A percentile compares a stretch with the other conserved stretches of the same genome.
phyloP scores from a whole-genome alignment of 2,888 invertebrate genomes.

The Hyposoter didymator region DNA sequence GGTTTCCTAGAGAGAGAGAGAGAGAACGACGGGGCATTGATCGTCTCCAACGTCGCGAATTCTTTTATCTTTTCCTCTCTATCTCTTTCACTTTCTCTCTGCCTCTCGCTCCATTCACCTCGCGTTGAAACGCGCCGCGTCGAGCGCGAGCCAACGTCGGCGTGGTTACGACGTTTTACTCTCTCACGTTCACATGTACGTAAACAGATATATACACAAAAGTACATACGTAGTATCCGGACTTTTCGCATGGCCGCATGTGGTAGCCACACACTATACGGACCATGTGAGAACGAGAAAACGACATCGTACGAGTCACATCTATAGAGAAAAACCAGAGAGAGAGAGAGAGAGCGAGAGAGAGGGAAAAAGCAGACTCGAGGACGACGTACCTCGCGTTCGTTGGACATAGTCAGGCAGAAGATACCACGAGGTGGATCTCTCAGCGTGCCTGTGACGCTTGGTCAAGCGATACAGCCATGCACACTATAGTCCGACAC shows the following conservation, averaged over 20 bases:
- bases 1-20: slow-evolving; percentile 71
- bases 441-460: slow-evolving; percentile 37
- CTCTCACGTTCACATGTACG: slow-evolving; percentile 53
- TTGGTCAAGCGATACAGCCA: slow-evolving; percentile 45
- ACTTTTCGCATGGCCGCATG: slow-evolving; percentile 63
- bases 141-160: slow-evolving; percentile 51
- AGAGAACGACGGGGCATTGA: slow-evolving; percentile 72
- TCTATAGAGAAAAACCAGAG: slow-evolving; percentile 31
- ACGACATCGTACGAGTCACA: slow-evolving; percentile 19
- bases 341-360: slow-evolving; percentile 15
- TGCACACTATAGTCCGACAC: slow-evolving; percentile 52
- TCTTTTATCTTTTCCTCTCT: slow-evolving; percentile 18
- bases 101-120: slow-evolving; percentile 62
- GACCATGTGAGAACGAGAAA: slow-evolving; percentile 39
- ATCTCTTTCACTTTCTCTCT: slow-evolving; percentile 8
- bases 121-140: slow-evolving; percentile 62
- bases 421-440: slow-evolving; percentile 54
- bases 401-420: slow-evolving; percentile 38
- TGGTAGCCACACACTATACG: slow-evolving; percentile 42
- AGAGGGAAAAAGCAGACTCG: slow-evolving; percentile 35
- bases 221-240: slow-evolving; percentile 37
- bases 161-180: slow-evolving; percentile 59
- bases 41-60: slow-evolving; percentile 71
- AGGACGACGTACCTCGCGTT: slow-evolving; percentile 54
- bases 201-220: slow-evolving; percentile 5